Evolutionary conservation across 2,888 invertebrate genomes (phyloP).

Genomic region (Coleophora flavipennella): DNA sequence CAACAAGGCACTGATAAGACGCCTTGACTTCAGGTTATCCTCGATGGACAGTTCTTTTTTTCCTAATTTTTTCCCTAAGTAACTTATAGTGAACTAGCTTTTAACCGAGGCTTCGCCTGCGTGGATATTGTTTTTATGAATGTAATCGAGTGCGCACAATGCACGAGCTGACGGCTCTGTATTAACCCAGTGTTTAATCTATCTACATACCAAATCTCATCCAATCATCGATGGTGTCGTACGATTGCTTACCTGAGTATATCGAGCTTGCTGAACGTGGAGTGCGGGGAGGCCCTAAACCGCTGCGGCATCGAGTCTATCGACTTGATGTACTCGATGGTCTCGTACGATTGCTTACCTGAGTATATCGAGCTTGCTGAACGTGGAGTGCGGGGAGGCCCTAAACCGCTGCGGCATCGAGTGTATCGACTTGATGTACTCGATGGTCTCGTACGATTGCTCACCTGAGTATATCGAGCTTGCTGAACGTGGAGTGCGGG

Average conservation of each 20-base stretch:
- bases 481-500: slow-evolving; percentile 65
- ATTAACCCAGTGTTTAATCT: no score
- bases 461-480: slow-evolving; percentile 67
- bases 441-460: slow-evolving; percentile 87
- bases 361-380: slow-evolving; percentile 65
- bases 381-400: slow-evolving; percentile 63
- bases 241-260: slow-evolving; percentile 69
- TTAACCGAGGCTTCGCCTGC: no score
- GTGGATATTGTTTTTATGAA: no score
- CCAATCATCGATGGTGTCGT: slow-evolving; percentile 86
- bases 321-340: slow-evolving; percentile 71
- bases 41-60: no score
- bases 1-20: no score
- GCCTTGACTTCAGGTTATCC: no score
- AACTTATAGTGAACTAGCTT: no score
- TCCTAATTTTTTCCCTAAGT: no score
- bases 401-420: slow-evolving; percentile 64
- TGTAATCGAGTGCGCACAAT: no score
- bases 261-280: slow-evolving; percentile 65
- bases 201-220: no score
- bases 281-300: slow-evolving; percentile 61
- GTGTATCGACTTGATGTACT: slow-evolving; percentile 66
- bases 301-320: slow-evolving; percentile 67
- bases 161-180: no score
- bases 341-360: no score